Evolutionary conservation across 2,113 vertebrate genomes (phyloP), one percentile per base, ranked within the genome.

Genomic region (Serinus canaria): DNA sequence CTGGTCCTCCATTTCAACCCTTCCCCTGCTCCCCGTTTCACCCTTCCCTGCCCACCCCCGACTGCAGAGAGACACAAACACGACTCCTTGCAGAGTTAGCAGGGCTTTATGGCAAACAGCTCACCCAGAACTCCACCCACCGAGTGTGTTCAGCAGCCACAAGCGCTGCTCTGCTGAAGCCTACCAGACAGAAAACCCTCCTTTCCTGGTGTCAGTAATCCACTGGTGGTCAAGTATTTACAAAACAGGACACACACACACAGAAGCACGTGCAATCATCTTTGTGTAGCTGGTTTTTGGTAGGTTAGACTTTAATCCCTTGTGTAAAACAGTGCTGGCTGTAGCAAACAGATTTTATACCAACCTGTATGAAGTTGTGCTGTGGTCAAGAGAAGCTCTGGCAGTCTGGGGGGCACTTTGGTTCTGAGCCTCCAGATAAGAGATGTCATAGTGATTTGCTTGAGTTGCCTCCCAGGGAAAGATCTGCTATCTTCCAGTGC

Each of bases 1-100:
- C 90, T 86, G 80, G 77, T 73, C 41, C 62, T 84, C 37, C 89
- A 78, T 93, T 89, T 84, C 95, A 87, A 13, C 84, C 91, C 72
- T 93, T 89, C 50, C 52, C 66, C 70, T 94, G 69, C 46, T 95
- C 67, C 69, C 78, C 21, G 1, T 83, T 96, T 85, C 62, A 90
- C 93, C 83, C 85, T 94, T 95, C 72, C 67, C 55, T 80, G 58
- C 73, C 86, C 73, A 47, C 39, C 27, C n/a, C 47, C 73, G 47
- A 2, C 14, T 41, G 39, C 15, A 56, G 69, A 46, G 79, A 70
- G 37, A 5, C 5, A 6, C 84, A 83, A n/a, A 15, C 0, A 0
- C 2, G 4, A 19, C 53, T 86, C 53, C 39, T 56, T 20, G 6
- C 7, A 16, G n/a, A 50, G 33, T 37, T 39, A 59, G 22, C 0